These are phyloP conservation scores for Drosophila histrio DNA, from an alignment of 2,888 invertebrate genomes.

Conservation along the genomic window DNA sequence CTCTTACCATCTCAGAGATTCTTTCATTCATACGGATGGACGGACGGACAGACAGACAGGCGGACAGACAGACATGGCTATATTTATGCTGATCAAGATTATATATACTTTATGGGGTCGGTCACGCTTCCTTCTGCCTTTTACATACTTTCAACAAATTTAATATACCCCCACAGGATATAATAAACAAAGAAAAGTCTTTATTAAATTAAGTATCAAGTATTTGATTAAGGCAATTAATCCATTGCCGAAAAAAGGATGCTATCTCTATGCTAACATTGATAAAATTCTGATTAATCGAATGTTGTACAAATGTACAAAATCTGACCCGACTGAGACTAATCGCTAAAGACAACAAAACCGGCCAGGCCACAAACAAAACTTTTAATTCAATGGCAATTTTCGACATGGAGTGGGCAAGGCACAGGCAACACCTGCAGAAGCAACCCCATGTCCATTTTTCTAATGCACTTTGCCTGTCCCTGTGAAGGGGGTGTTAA, in stretches of 20 bases:
- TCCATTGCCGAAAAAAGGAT: neutral
- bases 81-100: no score
- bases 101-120: no score
- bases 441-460: constrained; percentile 48
- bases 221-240: no score
- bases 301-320: constrained; percentile 14
- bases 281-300: constrained; percentile 60
- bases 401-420: constrained; percentile 37
- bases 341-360: constrained; percentile 73
- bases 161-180: no score
- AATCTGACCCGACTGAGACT: constrained; percentile 31
- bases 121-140: no score
- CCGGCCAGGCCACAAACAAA: constrained; percentile 67
- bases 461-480: constrained; percentile 76
- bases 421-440: constrained; percentile 72
- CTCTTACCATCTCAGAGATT: no score
- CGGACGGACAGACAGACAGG: no score
- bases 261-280: constrained; percentile 13
- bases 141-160: no score
- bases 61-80: no score
- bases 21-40: no score
- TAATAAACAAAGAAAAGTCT: no score
- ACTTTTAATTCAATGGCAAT: constrained; percentile 64
- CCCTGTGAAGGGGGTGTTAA: constrained; percentile 69
- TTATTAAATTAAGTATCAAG: neutral